Evolutionary conservation across 2,797 vertebrate genomes (phyloP).

Genomic region (Myotis pilosus): DNA sequence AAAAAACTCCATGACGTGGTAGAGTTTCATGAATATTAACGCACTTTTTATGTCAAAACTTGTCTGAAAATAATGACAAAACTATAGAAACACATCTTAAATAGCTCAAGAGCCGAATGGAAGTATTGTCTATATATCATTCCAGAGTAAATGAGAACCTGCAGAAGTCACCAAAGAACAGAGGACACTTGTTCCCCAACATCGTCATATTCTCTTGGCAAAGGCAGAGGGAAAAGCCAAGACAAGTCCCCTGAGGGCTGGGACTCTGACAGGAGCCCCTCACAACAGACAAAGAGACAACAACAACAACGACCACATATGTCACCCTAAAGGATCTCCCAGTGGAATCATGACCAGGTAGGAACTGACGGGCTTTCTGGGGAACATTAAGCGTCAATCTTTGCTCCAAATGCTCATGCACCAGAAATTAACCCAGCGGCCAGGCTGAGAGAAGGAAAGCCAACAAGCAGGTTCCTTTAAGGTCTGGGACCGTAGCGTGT

Average conservation of each 20-base stretch:
- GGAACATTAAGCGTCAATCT: not conserved
- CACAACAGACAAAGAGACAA: not conserved
- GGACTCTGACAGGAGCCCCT: no score
- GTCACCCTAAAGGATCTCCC: no score
- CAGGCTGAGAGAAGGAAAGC: no score
- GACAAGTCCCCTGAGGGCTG: rapidly evolving
- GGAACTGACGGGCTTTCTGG: no score
- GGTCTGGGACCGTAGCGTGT: rapidly evolving
- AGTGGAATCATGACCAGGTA: not conserved
- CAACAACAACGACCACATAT: not conserved
- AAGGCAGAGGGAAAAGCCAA: not conserved
- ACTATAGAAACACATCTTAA: no score
- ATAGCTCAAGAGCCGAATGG: no score
- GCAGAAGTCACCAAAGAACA: no score
- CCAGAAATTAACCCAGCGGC: not conserved
- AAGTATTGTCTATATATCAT: not conserved
- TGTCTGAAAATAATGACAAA: no score
- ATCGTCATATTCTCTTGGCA: not conserved
- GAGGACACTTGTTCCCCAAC: no score
- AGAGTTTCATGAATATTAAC: not conserved
- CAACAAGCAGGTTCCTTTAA: not conserved
- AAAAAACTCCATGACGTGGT: no score
- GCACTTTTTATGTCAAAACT: not conserved
- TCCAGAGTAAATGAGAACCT: no score
- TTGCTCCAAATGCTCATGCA: not conserved